These are phyloP conservation scores for Lates calcarifer DNA, from an alignment of 2,113 vertebrate genomes.

Conservation along the genomic window DNA sequence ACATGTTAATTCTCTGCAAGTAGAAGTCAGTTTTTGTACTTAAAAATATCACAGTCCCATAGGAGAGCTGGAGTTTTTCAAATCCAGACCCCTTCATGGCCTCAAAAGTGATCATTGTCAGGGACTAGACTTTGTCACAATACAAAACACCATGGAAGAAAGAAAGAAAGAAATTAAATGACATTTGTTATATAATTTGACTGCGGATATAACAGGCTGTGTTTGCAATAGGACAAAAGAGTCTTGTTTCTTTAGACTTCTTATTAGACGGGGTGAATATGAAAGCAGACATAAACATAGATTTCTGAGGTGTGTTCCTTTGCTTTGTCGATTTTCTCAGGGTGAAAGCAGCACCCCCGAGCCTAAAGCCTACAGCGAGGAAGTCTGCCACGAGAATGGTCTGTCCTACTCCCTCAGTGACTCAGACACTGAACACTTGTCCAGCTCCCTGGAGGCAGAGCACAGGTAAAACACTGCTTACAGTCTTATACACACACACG, in stretches of 20 bases:
- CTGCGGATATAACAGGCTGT: not conserved
- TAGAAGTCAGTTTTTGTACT: not conserved
- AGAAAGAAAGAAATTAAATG: too few relatives aligned
- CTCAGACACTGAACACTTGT: slow-evolving; percentile 92
- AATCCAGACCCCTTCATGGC: not conserved
- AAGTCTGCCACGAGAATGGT: slow-evolving; percentile 93
- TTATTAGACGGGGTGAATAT: not conserved
- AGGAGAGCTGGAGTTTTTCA: not conserved
- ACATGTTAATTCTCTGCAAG: not conserved
- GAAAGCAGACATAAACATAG: not conserved
- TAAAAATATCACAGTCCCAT: too few relatives aligned
- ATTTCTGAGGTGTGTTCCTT: not conserved
- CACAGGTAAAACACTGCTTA: slow-evolving; percentile 87
- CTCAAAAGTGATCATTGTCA: too few relatives aligned
- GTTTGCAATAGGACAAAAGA: not conserved
- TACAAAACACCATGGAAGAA: too few relatives aligned
- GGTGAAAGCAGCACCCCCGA: slow-evolving; percentile 91
- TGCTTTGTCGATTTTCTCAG: slow-evolving; percentile 62
- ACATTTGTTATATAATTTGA: not conserved
- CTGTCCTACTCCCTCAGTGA: slow-evolving; percentile 92
- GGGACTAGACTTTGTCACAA: too few relatives aligned
- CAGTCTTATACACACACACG: not conserved
- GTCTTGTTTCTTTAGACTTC: not conserved
- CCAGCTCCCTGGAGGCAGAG: slow-evolving; percentile 97
- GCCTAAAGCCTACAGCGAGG: slow-evolving; percentile 93